phyloP scores from a whole-genome alignment of 2,888 invertebrate genomes.

The Prosapia bicincta region DNA sequence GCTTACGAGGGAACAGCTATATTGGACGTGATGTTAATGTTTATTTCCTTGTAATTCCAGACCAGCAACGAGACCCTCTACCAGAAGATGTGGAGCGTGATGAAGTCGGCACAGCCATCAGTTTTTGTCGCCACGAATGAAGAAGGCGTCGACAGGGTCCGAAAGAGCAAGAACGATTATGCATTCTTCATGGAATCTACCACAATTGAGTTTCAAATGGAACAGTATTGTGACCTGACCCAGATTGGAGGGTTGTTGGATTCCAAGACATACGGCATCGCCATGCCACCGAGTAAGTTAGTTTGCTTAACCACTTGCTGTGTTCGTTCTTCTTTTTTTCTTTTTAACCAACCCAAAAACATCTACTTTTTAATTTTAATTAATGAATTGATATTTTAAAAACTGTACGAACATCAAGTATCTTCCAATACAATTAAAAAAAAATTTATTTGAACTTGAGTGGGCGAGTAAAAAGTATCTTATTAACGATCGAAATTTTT shows the following conservation, averaged over 20 bases:
- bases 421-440: too few species aligned
- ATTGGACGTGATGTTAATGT: too few species aligned
- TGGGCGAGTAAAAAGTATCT: too few species aligned
- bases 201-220: constrained; percentile 86
- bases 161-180: constrained; percentile 71
- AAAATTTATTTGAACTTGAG: too few species aligned
- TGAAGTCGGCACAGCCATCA: constrained; percentile 78
- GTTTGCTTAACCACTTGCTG: too few species aligned
- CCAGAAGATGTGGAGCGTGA: constrained; percentile 88
- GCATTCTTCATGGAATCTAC: constrained; percentile 97
- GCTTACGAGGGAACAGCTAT: too few species aligned
- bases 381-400: too few species aligned
- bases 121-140: constrained; percentile 80
- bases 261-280: constrained; percentile 91
- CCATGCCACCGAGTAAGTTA: constrained; percentile 74
- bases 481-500: too few species aligned
- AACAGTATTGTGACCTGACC: constrained; percentile 79
- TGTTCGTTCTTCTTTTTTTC: too few species aligned
- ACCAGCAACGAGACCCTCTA: constrained; percentile 87
- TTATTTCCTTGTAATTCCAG: constrained; percentile 51
- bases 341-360: too few species aligned
- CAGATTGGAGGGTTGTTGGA: constrained; percentile 80
- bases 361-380: too few species aligned
- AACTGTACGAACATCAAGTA: too few species aligned
- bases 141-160: constrained; percentile 83